These are phyloP conservation scores for Hirtodrosophila duncani DNA, from an alignment of 2,888 invertebrate species.

Conservation along the genomic window DNA sequence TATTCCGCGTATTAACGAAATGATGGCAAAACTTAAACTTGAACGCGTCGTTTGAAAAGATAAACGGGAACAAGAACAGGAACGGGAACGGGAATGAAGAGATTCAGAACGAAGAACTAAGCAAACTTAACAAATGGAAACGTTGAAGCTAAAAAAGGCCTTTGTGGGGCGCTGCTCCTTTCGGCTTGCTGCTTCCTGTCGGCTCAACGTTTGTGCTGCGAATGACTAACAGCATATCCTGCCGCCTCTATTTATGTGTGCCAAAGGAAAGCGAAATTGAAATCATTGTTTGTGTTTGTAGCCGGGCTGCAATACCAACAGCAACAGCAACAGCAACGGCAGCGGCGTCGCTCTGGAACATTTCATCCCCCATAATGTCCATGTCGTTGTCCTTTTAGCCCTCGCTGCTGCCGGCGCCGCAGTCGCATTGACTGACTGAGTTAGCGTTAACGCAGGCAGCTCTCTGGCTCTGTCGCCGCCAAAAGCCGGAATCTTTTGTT, in stretches of 20 bases:
- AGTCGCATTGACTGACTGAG: slow-evolving; percentile 5
- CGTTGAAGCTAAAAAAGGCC: slow-evolving; percentile 18
- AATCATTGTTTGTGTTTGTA: slow-evolving; percentile 66
- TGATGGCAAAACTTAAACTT: slow-evolving; percentile 51
- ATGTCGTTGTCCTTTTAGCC: slow-evolving; percentile 76
- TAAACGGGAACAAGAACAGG: slow-evolving; percentile 35
- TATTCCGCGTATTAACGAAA: slow-evolving; percentile 41
- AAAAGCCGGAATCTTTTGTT: slow-evolving; percentile 75
- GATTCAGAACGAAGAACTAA: slow-evolving; percentile 11
- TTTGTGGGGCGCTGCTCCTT: slow-evolving; percentile 26
- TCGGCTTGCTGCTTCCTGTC: slow-evolving; percentile 61
- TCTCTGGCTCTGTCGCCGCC: slow-evolving; percentile 37
- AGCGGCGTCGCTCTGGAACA: slow-evolving; percentile 51
- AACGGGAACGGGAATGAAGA: slow-evolving; percentile 5
- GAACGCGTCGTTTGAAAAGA: slow-evolving; percentile 42
- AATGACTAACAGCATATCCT: slow-evolving; percentile 77
- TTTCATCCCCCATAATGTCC: slow-evolving; percentile 69
- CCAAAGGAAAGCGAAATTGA: slow-evolving; percentile 75
- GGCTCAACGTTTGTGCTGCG: slow-evolving; percentile 77
- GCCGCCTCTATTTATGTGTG: slow-evolving; percentile 77
- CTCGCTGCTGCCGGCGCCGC: slow-evolving; percentile 28
- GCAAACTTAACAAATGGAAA: slow-evolving; percentile 52
- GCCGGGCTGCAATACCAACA: slow-evolving; percentile 6
- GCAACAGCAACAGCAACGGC: too few species aligned
- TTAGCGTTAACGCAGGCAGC: slow-evolving; percentile 15